Evolutionary conservation across 2,888 invertebrate genomes (phyloP).

Genomic region (Lasioglossum lativentre): DNA sequence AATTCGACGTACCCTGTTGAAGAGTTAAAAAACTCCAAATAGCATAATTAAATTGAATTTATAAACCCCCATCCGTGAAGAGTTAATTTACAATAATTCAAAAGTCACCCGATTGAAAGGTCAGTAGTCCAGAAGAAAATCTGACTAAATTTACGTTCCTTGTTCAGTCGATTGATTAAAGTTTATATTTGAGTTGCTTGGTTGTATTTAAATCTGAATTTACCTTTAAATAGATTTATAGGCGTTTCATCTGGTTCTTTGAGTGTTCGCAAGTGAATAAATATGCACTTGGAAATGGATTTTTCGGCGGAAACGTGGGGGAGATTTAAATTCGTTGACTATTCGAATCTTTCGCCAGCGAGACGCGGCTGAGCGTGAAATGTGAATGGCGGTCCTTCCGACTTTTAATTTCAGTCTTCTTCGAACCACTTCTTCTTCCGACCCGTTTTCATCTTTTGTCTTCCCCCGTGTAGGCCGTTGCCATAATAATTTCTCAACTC

Average conservation of each 20-base stretch:
- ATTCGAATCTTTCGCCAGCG: neutral
- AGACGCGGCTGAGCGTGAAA: slow-evolving; percentile 40
- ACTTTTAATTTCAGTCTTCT: slow-evolving; percentile 50
- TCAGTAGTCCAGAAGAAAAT: neutral
- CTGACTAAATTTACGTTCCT: neutral
- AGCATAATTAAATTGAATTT: too few species aligned
- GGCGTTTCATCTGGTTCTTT: neutral
- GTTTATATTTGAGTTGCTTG: neutral
- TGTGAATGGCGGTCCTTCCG: slow-evolving; percentile 28
- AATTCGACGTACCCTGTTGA: too few species aligned
- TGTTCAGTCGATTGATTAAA: neutral
- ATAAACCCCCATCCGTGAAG: too few species aligned
- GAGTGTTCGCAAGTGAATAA: neutral
- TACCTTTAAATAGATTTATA: neutral
- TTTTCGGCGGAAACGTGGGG: neutral
- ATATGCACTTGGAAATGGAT: slow-evolving; percentile 6
- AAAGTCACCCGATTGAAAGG: neutral
- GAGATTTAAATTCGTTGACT: slow-evolving; percentile 19
- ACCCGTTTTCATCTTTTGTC: slow-evolving; percentile 21
- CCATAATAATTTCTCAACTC: slow-evolving; percentile 53
- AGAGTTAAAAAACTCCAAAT: too few species aligned
- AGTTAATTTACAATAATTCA: neutral
- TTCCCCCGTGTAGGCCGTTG: slow-evolving; percentile 28
- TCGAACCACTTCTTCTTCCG: slow-evolving; percentile 32
- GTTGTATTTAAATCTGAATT: neutral